Evolutionary conservation across 1,140 invertebrate species (phyloP).

Genomic region (Radopholus similis): DNA sequence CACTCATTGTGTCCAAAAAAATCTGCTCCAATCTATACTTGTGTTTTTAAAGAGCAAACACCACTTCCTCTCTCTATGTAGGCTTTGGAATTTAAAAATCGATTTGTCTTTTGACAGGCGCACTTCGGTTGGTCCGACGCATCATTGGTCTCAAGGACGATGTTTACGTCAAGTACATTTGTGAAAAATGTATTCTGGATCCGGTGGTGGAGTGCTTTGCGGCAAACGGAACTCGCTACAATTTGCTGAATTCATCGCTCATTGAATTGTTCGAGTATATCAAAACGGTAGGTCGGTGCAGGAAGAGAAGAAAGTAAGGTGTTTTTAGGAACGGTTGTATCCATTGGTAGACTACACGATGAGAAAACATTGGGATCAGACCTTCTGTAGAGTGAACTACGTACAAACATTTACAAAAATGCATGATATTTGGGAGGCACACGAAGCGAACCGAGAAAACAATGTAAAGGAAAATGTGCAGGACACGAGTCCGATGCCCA

Average conservation of each 20-base stretch:
- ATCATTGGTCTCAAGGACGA: slow-evolving; percentile 96
- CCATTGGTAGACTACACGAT: slow-evolving; percentile 50
- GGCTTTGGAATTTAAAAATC: slow-evolving; percentile 27
- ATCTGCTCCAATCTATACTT: slow-evolving; percentile 85
- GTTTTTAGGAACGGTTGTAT: slow-evolving; percentile 51
- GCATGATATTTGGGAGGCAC: slow-evolving; percentile 26
- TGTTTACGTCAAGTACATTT: slow-evolving; percentile 93
- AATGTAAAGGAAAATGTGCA: slow-evolving; percentile 3
- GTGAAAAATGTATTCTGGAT: slow-evolving; percentile 87
- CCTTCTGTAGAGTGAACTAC: slow-evolving; percentile 42
- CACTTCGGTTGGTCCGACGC: slow-evolving; percentile 90
- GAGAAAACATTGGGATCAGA: slow-evolving; percentile 34
- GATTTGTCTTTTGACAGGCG: slow-evolving; percentile 65
- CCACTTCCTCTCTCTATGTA: slow-evolving; percentile 90
- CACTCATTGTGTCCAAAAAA: slow-evolving; percentile 93
- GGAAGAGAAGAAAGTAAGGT: neutral
- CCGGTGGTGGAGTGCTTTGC: slow-evolving; percentile 93
- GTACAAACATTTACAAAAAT: slow-evolving; percentile 50
- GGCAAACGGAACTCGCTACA: slow-evolving; percentile 92
- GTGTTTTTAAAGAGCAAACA: slow-evolving; percentile 95
- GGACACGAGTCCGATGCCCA: neutral
- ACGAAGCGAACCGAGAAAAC: neutral
- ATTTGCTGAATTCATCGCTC: slow-evolving; percentile 95
- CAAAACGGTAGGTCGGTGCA: slow-evolving; percentile 41
- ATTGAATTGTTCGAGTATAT: slow-evolving; percentile 99